Base-by-base conservation (phyloP, 2,888 invertebrate species). In the Cyclophora albipunctata region DNA sequence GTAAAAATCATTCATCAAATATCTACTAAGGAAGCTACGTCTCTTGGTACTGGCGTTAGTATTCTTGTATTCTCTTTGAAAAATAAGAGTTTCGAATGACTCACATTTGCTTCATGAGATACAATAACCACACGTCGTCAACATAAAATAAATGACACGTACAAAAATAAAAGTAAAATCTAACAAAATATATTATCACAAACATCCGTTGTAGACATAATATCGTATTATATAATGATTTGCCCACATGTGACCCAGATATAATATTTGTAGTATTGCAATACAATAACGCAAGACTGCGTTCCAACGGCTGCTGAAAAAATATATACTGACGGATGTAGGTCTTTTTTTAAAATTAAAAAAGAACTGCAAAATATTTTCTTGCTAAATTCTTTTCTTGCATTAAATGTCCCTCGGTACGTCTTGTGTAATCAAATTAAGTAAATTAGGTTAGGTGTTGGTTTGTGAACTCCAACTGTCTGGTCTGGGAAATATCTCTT, bases 401-500 rank as follows among this genome's bases (percentile, higher is more conserved):
- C 77, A 81, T 75, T 78, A 81, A 79, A 78, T 69, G 57, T 73
- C 72, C 67, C 66, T 66, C 67, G 58, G 61, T 61, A 60, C 55
- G 55, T 60, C 68, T 81, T 78, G 71, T 75, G 77, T 76, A 83
- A 83, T 78, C 75, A 75, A 74, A 74, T 72, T 73, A 69, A 63
- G 63, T 56, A 61, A 76, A 80, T 70, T 71, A 71, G 81, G 79
- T 74, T 78, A 75, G 63, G 62, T 52, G 59, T 51, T 61, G 55
- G 64, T 66, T 66, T 64, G 62, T 67, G 68, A 67, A 66, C 62
- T 62, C 63, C 57, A 62, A 53, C 63, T 65, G 66, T 20, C 59
- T 57, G 57, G 62, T 64, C 61, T 64, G 66, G 66, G 57, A 63
- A 66, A 61, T 67, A 51, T 67, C 63, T 62, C 56, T 49, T 64